Evolutionary conservation across 2,888 invertebrate genomes (phyloP), one percentile per base, ranked within the genome.

Genomic region (Mesochorus sp.): DNA sequence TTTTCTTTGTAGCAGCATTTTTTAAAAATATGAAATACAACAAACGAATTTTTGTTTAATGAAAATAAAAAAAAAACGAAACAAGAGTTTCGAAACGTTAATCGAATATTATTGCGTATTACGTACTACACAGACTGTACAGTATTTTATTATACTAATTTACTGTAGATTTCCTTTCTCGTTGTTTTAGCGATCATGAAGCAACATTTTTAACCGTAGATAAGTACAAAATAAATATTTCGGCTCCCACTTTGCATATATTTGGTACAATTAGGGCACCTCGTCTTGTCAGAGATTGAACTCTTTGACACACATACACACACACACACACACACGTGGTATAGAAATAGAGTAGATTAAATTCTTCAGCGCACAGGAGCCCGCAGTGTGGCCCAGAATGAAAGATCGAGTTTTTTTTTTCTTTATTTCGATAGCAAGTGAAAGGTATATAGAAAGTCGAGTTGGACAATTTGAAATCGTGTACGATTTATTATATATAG

Each of bases 401-500:
- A n/a, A n/a, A n/a, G n/a, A n/a, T n/a, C n/a, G n/a, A n/a, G n/a
- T n/a, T n/a, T n/a, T 2, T 53, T 71, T 70, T 21, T 49, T 71
- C 51, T 8, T 64, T 59, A 37, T 37, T 12, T 3, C 6, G 17
- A n/a, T n/a, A 47, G 12, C 19, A 42, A 62, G 77, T 68, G 77
- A 77, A 77, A 77, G 72, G 73, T 68, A n/a, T n/a, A n/a, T n/a
- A 62, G 67, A 77, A 73, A 77, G 73, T 67, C 21, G 62, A 77
- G 57, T n/a, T 72, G 62, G 26, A 53, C 42, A 57, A 57, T 72
- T 72, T 67, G 24, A 12, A 37, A 24, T 55, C 31, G 31, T 49
- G 47, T n/a, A n/a, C 28, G 42, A 47, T 59, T 71, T 17, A 57
- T 64, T 71, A 64, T 49, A 37, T n/a, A n/a, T n/a, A n/a, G n/a